Evolutionary conservation across 2,113 vertebrate species (phyloP).

Genomic region (Paradisaea rubra): DNA sequence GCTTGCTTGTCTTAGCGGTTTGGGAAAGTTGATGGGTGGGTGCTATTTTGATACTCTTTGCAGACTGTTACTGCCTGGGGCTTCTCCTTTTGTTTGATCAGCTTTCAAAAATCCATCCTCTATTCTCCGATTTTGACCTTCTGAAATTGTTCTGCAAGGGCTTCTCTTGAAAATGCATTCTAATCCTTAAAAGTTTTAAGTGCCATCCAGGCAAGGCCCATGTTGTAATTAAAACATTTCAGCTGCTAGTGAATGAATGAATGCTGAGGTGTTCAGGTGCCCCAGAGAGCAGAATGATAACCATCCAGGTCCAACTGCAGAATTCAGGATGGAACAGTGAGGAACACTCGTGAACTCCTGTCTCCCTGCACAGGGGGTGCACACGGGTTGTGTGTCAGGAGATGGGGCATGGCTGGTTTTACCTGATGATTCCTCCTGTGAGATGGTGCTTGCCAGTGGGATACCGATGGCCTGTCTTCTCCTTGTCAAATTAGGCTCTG

Average conservation of each 20-base stretch:
- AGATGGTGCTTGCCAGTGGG: not conserved
- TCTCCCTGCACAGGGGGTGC: not conserved
- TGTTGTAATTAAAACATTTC: not conserved
- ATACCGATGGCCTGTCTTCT: not conserved
- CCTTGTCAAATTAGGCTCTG: not conserved
- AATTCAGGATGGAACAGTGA: not conserved
- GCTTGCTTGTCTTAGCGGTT: not conserved
- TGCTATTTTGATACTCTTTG: not conserved
- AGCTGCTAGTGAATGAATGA: not conserved
- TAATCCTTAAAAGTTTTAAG: not conserved
- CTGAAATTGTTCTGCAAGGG: not conserved
- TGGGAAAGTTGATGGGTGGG: not conserved
- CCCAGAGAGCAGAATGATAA: not conserved
- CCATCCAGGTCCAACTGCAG: accelerated
- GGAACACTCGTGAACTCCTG: accelerated
- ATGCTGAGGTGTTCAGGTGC: not conserved
- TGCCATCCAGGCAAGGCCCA: not conserved
- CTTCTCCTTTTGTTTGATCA: not conserved
- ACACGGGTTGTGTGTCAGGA: not conserved
- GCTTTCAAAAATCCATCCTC: not conserved
- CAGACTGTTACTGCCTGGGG: not conserved
- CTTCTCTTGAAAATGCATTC: not conserved
- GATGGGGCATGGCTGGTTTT: not conserved
- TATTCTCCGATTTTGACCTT: not conserved
- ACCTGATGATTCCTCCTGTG: not conserved